These are phyloP conservation scores for Nycticebus coucang DNA, from an alignment of 2,113 vertebrate genomes.

Conservation along the genomic window DNA sequence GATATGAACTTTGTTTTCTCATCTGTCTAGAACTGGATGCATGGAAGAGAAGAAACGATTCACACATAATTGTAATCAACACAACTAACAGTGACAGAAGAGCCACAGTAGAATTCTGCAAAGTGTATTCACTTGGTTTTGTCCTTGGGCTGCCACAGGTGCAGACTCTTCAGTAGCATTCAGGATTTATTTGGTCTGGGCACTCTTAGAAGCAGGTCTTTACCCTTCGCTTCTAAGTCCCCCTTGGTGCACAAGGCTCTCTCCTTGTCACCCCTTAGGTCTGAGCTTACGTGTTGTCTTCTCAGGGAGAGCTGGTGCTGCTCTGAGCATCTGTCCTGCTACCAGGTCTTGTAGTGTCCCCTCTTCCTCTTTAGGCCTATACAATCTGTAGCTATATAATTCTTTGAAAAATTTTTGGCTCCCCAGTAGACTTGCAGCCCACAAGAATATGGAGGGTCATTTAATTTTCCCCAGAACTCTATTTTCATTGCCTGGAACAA, in stretches of 20 bases:
- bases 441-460: not conserved
- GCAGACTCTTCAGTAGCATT: accelerated
- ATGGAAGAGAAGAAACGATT: not conserved
- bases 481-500: not conserved
- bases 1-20: not conserved
- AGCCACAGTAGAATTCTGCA: not conserved
- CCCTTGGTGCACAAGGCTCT: accelerated
- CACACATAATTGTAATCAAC: accelerated
- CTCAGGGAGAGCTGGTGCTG: not conserved
- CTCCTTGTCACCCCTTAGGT: not conserved
- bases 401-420: not conserved
- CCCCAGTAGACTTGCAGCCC: not conserved
- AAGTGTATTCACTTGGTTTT: not conserved
- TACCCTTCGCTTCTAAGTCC: no score
- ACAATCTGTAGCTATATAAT: no score
- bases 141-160: not conserved
- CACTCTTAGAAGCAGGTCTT: not conserved
- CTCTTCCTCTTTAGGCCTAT: not conserved
- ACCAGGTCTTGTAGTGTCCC: no score
- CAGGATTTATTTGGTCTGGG: not conserved
- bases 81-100: accelerated
- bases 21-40: not conserved
- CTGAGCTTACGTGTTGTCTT: not conserved
- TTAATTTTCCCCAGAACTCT: not conserved
- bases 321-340: not conserved